Percentiles rank a stretch among this genome's conserved stretches.
Evolutionary conservation across 2,888 invertebrate genomes (phyloP).

Genomic region (Mythimna albipuncta): DNA sequence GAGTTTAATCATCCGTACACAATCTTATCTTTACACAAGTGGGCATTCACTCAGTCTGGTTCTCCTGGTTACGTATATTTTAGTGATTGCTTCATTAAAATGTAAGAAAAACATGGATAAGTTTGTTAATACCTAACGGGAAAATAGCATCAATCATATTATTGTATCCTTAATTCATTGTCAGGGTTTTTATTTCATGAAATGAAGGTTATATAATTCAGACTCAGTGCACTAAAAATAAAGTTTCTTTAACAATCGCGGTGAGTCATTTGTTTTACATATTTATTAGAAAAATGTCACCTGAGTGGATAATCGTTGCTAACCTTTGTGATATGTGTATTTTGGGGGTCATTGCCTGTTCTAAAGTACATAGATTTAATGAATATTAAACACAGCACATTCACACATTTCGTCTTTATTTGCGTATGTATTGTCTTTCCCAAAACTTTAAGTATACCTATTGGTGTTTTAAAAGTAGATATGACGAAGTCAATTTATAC

Average conservation of each 20-base stretch:
- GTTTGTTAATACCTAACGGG: constrained; percentile 16
- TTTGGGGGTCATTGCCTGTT: constrained; percentile 50
- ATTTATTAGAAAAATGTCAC: constrained; percentile 25
- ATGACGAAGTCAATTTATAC: constrained; percentile 12
- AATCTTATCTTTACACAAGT: constrained; percentile 59
- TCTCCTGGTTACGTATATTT: constrained; percentile 35
- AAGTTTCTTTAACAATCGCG: constrained; percentile 11
- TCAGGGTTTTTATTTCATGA: constrained; percentile 17
- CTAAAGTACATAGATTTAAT: constrained; percentile 46
- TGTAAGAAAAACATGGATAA: constrained; percentile 21
- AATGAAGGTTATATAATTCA: constrained; percentile 3
- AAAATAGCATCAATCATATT: constrained; percentile 10
- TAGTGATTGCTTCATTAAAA: constrained; percentile 32
- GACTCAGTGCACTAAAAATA: constrained; percentile 25
- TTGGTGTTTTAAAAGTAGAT: not conserved
- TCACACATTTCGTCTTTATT: constrained; percentile 38
- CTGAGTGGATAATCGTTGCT: constrained; percentile 20
- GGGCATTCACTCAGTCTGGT: constrained; percentile 35
- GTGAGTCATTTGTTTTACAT: constrained; percentile 48
- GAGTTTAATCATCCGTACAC: constrained; percentile 35
- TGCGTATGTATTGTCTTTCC: constrained; percentile 18
- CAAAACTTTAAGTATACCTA: constrained; percentile 11
- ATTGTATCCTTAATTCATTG: constrained; percentile 16
- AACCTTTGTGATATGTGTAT: constrained; percentile 32
- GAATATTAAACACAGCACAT: constrained; percentile 44